Base-by-base conservation (phyloP, 1,140 invertebrate genomes). In the Formica exsecta region DNA sequence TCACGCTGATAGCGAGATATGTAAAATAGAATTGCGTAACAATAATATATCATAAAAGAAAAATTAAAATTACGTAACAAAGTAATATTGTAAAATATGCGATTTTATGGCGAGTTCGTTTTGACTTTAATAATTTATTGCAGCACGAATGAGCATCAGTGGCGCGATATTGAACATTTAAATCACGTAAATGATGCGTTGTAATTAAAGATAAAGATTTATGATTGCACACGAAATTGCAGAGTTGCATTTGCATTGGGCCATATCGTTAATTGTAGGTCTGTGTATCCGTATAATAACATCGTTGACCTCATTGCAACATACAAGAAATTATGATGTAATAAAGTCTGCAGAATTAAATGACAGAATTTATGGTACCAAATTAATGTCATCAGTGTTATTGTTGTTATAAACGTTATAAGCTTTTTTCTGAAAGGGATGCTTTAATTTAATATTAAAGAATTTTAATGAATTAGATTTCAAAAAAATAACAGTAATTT, bases 131-230 rank as follows among this genome's bases (percentile, higher is more conserved):
- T 77, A 77, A 77, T 77, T 77, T 66, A 77, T 65, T 48, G n/a
- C 75, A 65, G 22, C 75, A 41, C 75, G 61, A 65, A 29, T 29
- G 59, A 13, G 71, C 16, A 61, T 59, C 36, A 19, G 61, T 65
- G 75, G 41, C 1, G 61, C 61, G 61, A 77, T 48, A 61, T 77
- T 48, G 38, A 66, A 19, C 61, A 41, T 65, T 77, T 77, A 77
- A 77, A 77, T 77, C 75, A 77, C 75, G 61, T 25, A 77, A 77
- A 77, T 77, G 59, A 77, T 77, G 59, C 75, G 25, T 77, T 65
- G 75, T 77, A 77, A 77, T 77, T 77, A 77, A 77, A 77, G 75
- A 66, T 65, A 77, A 65, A 66, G 75, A 77, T 77, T 77, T 77
- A 77, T 32, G 61, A n/a, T 25, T 9, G 61, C 16, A 11, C 41